These are phyloP conservation scores for Amorpha juglandis DNA, from an alignment of 2,888 invertebrate genomes.

Conservation along the genomic window DNA sequence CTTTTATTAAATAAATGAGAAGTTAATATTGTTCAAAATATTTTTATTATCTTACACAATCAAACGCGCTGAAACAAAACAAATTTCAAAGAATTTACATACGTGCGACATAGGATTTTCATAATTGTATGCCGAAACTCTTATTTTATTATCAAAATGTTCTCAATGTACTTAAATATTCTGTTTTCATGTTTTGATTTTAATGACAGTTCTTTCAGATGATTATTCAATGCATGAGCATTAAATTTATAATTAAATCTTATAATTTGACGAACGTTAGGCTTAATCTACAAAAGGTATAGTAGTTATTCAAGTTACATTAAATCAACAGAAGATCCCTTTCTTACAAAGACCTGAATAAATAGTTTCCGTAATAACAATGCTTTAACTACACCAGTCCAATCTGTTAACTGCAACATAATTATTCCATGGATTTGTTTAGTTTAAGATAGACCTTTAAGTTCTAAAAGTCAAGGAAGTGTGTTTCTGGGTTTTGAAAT, in stretches of 20 bases:
- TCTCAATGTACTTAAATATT: background rate
- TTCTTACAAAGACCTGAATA: background rate
- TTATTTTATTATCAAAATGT: slow-evolving; percentile 7
- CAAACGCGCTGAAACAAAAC: background rate
- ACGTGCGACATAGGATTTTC: background rate
- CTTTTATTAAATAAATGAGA: too few relatives aligned
- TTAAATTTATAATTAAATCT: too few relatives aligned
- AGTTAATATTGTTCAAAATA: too few relatives aligned
- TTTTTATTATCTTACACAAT: too few relatives aligned
- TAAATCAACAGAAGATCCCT: background rate
- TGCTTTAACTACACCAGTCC: background rate
- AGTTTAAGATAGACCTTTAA: too few relatives aligned
- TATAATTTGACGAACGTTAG: background rate
- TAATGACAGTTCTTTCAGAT: too few relatives aligned
- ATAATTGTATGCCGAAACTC: background rate
- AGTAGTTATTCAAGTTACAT: too few relatives aligned
- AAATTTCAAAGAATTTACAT: slow-evolving; percentile 17
- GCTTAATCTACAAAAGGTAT: background rate
- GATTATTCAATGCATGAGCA: background rate
- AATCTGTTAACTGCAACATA: background rate
- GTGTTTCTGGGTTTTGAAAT: too few relatives aligned
- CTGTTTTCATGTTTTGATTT: background rate
- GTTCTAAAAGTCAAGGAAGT: too few relatives aligned
- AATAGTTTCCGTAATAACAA: slow-evolving; percentile 6
- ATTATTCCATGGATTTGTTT: background rate